phyloP scores from a whole-genome alignment of 2,888 invertebrate species.

The Lamellibrachia columna region DNA sequence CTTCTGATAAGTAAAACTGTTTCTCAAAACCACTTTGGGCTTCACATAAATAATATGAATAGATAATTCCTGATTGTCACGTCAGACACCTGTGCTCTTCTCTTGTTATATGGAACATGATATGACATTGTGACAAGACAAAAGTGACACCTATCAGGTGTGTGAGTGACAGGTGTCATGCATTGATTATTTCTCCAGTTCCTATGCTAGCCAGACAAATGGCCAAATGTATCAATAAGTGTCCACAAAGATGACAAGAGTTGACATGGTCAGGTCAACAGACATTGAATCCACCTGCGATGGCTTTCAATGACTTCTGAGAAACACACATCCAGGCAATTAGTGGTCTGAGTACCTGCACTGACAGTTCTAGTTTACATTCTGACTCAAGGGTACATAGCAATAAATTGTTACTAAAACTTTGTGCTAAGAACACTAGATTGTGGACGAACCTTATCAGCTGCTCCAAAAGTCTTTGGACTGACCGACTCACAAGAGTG shows the following conservation, averaged over 20 bases:
- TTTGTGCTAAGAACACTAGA: neutral
- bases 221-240: neutral
- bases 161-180: neutral
- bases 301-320: neutral
- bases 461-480: neutral
- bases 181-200: neutral
- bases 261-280: neutral
- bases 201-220: neutral
- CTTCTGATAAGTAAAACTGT: neutral
- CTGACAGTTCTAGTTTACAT: neutral
- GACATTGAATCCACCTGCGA: neutral
- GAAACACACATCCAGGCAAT: neutral
- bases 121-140: too few relatives aligned
- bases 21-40: neutral
- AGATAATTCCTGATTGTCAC: neutral
- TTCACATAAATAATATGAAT: neutral
- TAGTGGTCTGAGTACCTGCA: neutral
- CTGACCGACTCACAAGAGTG: neutral
- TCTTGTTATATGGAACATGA: too few relatives aligned
- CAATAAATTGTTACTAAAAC: neutral
- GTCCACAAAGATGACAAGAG: neutral
- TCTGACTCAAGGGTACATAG: neutral
- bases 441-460: neutral
- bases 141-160: neutral
- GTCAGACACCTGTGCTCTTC: neutral